Evolutionary conservation across 1,140 invertebrate species (phyloP).

Genomic region (Coelopa frigida): DNA sequence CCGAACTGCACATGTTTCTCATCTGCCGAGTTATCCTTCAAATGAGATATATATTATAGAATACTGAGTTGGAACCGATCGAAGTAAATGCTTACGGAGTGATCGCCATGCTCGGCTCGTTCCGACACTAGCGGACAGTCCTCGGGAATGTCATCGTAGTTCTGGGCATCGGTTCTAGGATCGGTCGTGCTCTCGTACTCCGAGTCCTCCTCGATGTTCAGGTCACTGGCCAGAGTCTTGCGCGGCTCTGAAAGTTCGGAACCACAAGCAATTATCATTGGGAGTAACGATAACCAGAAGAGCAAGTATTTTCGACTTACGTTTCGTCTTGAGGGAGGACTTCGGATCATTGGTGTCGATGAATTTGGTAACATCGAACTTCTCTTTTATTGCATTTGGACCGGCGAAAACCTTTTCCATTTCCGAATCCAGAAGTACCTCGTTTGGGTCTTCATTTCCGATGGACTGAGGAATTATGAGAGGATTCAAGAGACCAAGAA

Average conservation of each 20-base stretch:
- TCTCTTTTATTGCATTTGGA: slow-evolving; percentile 43
- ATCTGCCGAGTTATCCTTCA: slow-evolving; percentile 35
- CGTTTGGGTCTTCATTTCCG: slow-evolving; percentile 54
- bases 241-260: slow-evolving; percentile 15
- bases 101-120: slow-evolving; percentile 41
- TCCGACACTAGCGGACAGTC: slow-evolving; percentile 42
- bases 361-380: slow-evolving; percentile 58
- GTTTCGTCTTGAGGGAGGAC: slow-evolving; percentile 45
- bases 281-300: neutral
- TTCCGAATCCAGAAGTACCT: slow-evolving; percentile 65
- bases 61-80: too few species aligned
- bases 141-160: slow-evolving; percentile 48
- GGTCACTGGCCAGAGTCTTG: slow-evolving; percentile 20
- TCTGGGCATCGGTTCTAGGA: slow-evolving; percentile 32
- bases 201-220: slow-evolving; percentile 40
- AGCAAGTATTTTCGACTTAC: neutral
- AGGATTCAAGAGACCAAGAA: too few species aligned
- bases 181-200: slow-evolving; percentile 41
- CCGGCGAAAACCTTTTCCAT: slow-evolving; percentile 69
- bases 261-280: neutral
- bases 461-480: slow-evolving; percentile 40
- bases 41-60: too few species aligned
- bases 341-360: slow-evolving; percentile 47
- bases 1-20: slow-evolving; percentile 43
- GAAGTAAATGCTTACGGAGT: slow-evolving; percentile 25